These are phyloP conservation scores for Hippasteria phrygiana DNA, from an alignment of 53 echinoderm and acorn worm genomes.

Conservation along the genomic window DNA sequence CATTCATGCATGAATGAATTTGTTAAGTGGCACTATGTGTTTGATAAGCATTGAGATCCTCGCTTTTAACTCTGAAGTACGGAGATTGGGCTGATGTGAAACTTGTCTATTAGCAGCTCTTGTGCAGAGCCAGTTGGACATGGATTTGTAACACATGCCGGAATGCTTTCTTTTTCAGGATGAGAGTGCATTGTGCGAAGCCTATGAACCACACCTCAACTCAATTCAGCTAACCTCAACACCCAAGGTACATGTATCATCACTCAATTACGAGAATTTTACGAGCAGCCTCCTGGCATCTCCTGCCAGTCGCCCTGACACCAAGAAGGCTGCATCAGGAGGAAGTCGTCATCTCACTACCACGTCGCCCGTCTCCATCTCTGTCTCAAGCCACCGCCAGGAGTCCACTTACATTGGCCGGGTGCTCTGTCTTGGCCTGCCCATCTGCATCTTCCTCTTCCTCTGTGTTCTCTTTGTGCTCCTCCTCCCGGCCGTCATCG, in stretches of 20 bases:
- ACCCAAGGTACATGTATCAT: neutral
- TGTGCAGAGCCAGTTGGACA: too few species aligned
- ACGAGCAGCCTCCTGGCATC: neutral
- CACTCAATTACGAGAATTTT: neutral
- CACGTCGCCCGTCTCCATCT: neutral
- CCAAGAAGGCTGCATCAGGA: neutral
- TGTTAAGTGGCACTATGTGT: too few species aligned
- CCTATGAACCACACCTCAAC: neutral
- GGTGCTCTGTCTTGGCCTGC: constrained; percentile 76
- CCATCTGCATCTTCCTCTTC: constrained; percentile 83
- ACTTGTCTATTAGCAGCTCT: too few species aligned
- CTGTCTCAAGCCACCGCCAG: neutral
- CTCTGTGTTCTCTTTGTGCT: constrained; percentile 79
- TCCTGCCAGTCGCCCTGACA: neutral
- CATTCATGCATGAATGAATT: too few species aligned
- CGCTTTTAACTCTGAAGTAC: too few species aligned
- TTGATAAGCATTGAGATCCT: too few species aligned
- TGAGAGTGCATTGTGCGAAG: constrained; percentile 5
- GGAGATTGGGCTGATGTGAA: too few species aligned
- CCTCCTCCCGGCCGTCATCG: constrained; percentile 83
- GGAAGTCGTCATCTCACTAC: neutral
- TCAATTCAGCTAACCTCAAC: neutral
- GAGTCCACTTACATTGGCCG: constrained; percentile 43
- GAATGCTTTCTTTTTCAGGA: constrained; percentile 5
- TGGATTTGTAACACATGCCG: too few species aligned